phyloP scores from a whole-genome alignment of 2,888 invertebrate genomes.

The Periphyllus acericola region DNA sequence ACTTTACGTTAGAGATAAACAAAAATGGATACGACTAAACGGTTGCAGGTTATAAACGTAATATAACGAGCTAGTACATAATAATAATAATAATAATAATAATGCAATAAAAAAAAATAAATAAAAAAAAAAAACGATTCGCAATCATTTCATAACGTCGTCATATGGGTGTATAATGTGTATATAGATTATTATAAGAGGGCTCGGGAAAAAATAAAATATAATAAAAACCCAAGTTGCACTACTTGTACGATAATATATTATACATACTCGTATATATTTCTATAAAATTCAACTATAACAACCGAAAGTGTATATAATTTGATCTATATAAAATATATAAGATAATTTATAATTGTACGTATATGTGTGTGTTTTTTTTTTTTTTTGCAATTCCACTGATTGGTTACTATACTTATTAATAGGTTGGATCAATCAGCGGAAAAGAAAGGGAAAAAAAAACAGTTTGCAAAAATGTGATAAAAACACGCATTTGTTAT shows the following conservation, averaged over 20 bases:
- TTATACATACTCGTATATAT: too few relatives aligned
- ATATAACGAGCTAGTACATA: not conserved
- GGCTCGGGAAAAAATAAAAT: slow-evolving; percentile 9
- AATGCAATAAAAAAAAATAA: not conserved
- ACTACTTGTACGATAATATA: not conserved
- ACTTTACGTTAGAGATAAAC: not conserved
- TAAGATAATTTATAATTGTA: not conserved
- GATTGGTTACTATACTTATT: slow-evolving; percentile 39
- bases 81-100: too few relatives aligned
- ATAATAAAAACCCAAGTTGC: slow-evolving; percentile 23
- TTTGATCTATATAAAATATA: not conserved
- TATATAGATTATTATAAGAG: not conserved
- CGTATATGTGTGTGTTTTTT: not conserved
- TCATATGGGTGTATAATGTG: not conserved
- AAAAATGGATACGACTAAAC: not conserved
- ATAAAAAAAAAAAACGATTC: not conserved
- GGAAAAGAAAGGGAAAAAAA: not conserved
- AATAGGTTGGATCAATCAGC: slow-evolving; percentile 46
- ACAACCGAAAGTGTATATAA: not conserved
- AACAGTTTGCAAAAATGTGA: not conserved
- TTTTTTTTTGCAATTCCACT: not conserved
- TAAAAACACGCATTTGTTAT: not conserved
- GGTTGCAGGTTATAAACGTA: slow-evolving; percentile 1
- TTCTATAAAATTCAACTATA: not conserved
- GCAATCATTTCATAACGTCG: not conserved